Conservation (phyloP, 2,888 invertebrate genomes). For the Sarcophaga subvicina region DNA sequence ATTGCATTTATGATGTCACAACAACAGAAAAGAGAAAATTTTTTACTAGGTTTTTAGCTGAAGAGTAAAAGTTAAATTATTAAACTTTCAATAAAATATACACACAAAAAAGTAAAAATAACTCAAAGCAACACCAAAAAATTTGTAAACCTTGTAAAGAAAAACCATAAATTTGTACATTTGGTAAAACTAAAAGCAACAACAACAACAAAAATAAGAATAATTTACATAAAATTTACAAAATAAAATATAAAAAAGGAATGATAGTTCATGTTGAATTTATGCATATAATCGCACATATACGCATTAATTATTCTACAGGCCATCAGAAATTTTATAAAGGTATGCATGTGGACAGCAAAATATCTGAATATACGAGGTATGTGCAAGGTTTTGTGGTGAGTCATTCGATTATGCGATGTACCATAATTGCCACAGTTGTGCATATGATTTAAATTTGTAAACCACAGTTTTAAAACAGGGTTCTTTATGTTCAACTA, state of each 20-base stretch:
- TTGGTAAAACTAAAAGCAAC: no score
- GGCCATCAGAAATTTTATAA: conserved; percentile 7
- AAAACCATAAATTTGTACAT: neutral
- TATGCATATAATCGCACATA: neutral
- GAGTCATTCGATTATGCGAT: no score
- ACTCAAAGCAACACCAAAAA: conserved; percentile 5
- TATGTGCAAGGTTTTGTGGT: neutral
- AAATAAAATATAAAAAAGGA: neutral
- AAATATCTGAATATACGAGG: neutral
- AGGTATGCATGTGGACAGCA: neutral
- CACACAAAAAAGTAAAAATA: conserved; percentile 28
- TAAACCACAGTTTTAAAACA: no score
- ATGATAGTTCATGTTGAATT: neutral
- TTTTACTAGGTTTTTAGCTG: neutral
- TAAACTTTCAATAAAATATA: conserved; percentile 32
- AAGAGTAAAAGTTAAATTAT: conserved; percentile 42
- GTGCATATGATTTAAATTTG: no score
- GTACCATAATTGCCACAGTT: no score
- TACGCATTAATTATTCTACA: conserved; percentile 11
- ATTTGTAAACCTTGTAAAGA: neutral
- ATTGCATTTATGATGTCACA: conserved; percentile 41
- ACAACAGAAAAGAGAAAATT: neutral
- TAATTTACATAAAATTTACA: conserved; percentile 17
- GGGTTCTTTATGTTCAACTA: no score
- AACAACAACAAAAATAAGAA: neutral